Base-by-base conservation (phyloP, 2,113 vertebrate genomes). In the Cephalopterus ornatus region DNA sequence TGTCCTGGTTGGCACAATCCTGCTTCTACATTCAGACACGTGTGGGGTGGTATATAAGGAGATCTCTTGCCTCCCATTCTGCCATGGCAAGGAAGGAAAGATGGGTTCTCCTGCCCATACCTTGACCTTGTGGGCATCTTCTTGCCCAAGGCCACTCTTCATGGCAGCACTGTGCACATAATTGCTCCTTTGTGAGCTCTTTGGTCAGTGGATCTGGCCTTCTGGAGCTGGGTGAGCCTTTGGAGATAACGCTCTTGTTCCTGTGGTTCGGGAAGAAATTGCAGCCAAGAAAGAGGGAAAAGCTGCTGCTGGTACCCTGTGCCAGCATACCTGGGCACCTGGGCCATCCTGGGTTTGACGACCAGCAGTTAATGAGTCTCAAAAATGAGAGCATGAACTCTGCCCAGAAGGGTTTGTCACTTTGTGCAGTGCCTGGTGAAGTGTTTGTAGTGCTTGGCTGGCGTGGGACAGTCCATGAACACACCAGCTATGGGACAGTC, bases 1-100 rank as follows among this genome's bases (percentile, higher is more conserved):
- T 50, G 42, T 37, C 32, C 17, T 26, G 8, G 0, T 18, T 1
- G 3, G 18, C 24, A 11, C 0, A 0, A 18, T 33, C 33, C 62
- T 50, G 4, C 30, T 19, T 61, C 30, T 24, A 1, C 18, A 12
- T 32, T 53, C 27, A 24, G 8, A 10, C 0, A 0, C 13, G 8
- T 17, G 9, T 8, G 6, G 32, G 28, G 7, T 65, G 59, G 13
- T 35, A 28, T 1, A 0, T 12, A 28, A 67, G 30, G 23, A 66
- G 12, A 20, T 71, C 20, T 30, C 20, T 30, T 33, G 59, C 2
- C 20, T 58, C 19, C 23, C 17, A 17, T 17, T 21, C 4, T 42
- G 27, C n/a, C 72, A 15, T 10, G 15, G 23, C 1, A 5, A 46
- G 62, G 46, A 75, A 79, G 50, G 26, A 59, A 41, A 65, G 63